phyloP scores from a whole-genome alignment of 2,888 invertebrate genomes.

The Orchesella flavescens region DNA sequence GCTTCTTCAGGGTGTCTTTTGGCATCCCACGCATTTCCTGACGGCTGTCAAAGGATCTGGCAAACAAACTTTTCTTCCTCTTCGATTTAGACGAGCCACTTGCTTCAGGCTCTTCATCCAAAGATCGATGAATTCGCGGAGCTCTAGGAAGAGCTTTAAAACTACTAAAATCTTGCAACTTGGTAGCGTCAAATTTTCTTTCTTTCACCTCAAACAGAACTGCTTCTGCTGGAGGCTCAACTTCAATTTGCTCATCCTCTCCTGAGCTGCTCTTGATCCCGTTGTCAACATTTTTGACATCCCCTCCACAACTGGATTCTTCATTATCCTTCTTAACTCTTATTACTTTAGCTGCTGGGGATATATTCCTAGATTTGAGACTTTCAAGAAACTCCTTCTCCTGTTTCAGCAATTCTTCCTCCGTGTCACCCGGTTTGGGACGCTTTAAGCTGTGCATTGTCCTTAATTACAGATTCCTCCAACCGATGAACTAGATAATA shows the following conservation, averaged over 20 bases:
- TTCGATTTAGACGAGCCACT: not conserved
- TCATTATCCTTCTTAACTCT: not conserved
- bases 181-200: conserved; percentile 53
- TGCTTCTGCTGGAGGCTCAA: conserved; percentile 40
- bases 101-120: not conserved
- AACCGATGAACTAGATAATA: not conserved
- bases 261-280: not conserved
- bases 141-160: conserved; percentile 26
- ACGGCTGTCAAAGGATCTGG: conserved; percentile 66
- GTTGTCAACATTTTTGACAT: not conserved
- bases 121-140: not conserved
- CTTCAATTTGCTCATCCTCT: not conserved
- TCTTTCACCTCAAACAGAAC: conserved; percentile 52
- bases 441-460: conserved; percentile 78
- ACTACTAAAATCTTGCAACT: conserved; percentile 41
- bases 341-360: conserved; percentile 39
- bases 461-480: not conserved
- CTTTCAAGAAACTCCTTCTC: conserved; percentile 82
- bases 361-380: conserved; percentile 20
- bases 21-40: not conserved
- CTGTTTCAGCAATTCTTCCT: conserved; percentile 83
- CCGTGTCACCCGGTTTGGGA: conserved; percentile 82
- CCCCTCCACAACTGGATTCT: not conserved
- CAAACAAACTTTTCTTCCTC: conserved; percentile 71
- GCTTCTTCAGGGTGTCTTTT: no score